Evolutionary conservation across 1,140 invertebrate species (phyloP).

Genomic region (Teleogryllus occipitalis): DNA sequence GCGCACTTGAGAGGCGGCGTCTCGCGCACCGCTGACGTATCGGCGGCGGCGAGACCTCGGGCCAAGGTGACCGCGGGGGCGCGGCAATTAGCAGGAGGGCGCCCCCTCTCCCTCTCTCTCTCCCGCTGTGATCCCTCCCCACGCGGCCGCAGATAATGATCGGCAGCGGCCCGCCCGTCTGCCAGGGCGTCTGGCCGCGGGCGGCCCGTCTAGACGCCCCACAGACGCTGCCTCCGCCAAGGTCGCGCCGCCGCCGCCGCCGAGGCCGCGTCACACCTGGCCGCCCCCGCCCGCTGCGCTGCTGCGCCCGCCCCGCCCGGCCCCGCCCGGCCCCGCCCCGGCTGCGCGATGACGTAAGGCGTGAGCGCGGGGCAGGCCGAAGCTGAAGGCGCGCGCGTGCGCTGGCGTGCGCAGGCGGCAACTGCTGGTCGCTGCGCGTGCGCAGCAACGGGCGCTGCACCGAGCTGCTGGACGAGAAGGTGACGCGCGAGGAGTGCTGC

Average conservation of each 20-base stretch:
- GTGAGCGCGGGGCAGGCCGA: no score
- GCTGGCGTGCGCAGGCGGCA: slow-evolving; percentile 48
- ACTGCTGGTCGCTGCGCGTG: slow-evolving; percentile 63
- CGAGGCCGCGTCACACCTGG: neutral
- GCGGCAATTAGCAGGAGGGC: neutral
- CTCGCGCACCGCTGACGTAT: no score
- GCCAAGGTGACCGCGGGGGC: no score
- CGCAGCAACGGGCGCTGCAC: slow-evolving; percentile 63
- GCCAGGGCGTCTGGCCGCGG: neutral
- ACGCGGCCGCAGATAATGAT: neutral
- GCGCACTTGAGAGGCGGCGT: no score
- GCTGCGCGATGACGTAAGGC: neutral
- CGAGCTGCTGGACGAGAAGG: slow-evolving; percentile 54
- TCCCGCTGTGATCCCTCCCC: neutral
- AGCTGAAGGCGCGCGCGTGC: neutral
- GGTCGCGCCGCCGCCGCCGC: no score
- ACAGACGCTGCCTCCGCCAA: neutral
- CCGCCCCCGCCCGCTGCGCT: neutral
- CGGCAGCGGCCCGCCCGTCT: neutral
- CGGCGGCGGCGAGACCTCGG: no score
- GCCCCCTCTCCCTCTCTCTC: neutral
- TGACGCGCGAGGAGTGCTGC: slow-evolving; percentile 64
- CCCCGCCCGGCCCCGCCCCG: no score
- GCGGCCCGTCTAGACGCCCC: neutral
- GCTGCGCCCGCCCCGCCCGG: neutral